Base-by-base conservation (phyloP, 1,140 invertebrate species). In the Zaprionus tsacasi region DNA sequence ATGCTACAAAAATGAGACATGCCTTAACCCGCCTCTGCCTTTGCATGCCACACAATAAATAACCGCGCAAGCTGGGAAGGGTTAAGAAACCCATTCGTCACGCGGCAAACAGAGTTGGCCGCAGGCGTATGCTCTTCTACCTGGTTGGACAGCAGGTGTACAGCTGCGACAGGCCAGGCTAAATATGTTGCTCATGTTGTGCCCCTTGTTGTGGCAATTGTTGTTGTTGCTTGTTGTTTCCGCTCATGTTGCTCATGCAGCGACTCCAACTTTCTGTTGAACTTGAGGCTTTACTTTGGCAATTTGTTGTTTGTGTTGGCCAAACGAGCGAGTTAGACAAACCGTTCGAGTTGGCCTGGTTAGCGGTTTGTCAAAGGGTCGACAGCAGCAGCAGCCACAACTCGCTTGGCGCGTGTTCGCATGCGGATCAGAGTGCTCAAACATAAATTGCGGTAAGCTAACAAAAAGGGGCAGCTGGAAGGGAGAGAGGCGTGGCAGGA, bases 21-120 rank as follows among this genome's bases (percentile, higher is more conserved):
- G 61, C 55, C 66, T 76, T 81, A 2, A 6, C 35, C 35, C 6
- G 36, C 36, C 3, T 38, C 4, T 17, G n/a, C 40, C 40, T 45
- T 69, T 65, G 40, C 40, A 38, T 45, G 67, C 48, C 56, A 70
- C 56, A 70, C 63, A 71, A 70, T 70, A 76, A 79, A 73, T 73
- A 70, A 72, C 21, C 21, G 10, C 40, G 6, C 21, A 38, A 43
- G 36, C 15, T 17, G 55, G 70, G 70, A 80, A 52, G 80, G 78
- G 77, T 71, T 78, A 78, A 72, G 66, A 48, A 83, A 76, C 77
- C 58, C 78, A 83, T 89, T 75, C 77, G 63, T 83, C 70, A 76
- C 43, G 45, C 45, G 63, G 30, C 43, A 74, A 74, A 65, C 52
- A 7, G 12, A 54, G 52, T 54, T 54, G 78, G 57, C 67, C 80